Percentiles rank a stretch among this genome's conserved stretches.
phyloP scores from a whole-genome alignment of 2,888 invertebrate genomes.

The Leptinotarsa rubiginosa region DNA sequence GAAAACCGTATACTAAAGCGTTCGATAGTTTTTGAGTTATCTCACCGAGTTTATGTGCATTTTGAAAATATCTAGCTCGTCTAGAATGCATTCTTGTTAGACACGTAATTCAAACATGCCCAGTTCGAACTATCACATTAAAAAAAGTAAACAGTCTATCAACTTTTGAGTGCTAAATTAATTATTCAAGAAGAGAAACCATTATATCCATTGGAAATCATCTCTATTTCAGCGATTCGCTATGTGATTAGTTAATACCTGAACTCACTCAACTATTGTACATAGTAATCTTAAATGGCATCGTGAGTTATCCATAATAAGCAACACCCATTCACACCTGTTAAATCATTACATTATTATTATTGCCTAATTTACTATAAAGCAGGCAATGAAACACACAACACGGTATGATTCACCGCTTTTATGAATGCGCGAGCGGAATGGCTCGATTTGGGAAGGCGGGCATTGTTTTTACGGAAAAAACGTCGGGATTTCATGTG shows the following conservation, averaged over 20 bases:
- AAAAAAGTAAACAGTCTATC: no score
- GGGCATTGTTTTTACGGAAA: constrained; percentile 1
- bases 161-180: no score
- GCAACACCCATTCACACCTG: constrained; percentile 51
- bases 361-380: constrained; percentile 28
- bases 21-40: no score
- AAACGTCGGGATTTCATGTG: background rate
- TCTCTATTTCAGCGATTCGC: background rate
- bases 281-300: constrained; percentile 33
- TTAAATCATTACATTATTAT: constrained; percentile 32
- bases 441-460: constrained; percentile 9
- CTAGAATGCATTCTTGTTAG: no score
- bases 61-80: no score
- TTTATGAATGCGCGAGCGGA: constrained; percentile 3
- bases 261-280: background rate
- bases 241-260: background rate
- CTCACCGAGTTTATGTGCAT: no score
- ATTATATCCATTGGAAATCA: no score
- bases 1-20: no score
- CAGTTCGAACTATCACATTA: no score
- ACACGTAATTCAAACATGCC: no score
- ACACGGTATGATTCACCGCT: constrained; percentile 22
- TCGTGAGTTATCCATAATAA: constrained; percentile 26
- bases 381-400: constrained; percentile 23
- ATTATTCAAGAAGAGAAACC: no score